Conservation (phyloP, 2,113 vertebrate genomes). For the Zingel zingel region DNA sequence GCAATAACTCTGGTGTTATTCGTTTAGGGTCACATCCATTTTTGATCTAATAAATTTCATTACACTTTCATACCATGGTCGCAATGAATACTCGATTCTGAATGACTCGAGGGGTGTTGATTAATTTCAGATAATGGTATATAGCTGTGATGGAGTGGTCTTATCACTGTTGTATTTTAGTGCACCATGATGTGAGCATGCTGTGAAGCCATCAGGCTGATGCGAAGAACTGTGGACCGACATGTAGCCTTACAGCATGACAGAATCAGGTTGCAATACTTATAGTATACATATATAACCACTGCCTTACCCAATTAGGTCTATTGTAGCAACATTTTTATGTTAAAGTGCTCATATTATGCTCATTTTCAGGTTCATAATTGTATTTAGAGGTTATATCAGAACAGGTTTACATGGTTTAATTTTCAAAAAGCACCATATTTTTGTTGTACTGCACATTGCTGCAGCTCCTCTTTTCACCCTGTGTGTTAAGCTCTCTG, state of each 20-base stretch:
- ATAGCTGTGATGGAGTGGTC: conserved; percentile 48
- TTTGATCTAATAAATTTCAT: conserved; percentile 63
- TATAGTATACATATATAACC: neutral
- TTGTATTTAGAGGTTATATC: too few species aligned
- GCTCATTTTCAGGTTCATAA: too few species aligned
- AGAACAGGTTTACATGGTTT: too few species aligned
- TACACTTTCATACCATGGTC: conserved; percentile 38
- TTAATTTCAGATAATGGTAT: conserved; percentile 70
- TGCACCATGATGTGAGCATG: conserved; percentile 24
- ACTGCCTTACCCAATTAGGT: neutral
- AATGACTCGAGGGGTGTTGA: conserved; percentile 57
- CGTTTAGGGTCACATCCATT: conserved; percentile 55
- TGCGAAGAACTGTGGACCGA: neutral
- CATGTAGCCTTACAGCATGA: neutral
- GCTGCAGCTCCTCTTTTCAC: too few species aligned
- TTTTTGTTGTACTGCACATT: too few species aligned
- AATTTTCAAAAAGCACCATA: too few species aligned
- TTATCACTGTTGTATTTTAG: conserved; percentile 54
- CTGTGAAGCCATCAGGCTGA: conserved; percentile 35
- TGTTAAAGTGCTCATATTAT: too few species aligned
- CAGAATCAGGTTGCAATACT: neutral
- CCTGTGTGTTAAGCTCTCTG: too few species aligned
- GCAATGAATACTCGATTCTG: conserved; percentile 49
- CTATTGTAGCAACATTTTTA: neutral
- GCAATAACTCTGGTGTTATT: conserved; percentile 57